phyloP scores from a whole-genome alignment of 2,113 vertebrate genomes.

The Hydrochoerus hydrochaeris region DNA sequence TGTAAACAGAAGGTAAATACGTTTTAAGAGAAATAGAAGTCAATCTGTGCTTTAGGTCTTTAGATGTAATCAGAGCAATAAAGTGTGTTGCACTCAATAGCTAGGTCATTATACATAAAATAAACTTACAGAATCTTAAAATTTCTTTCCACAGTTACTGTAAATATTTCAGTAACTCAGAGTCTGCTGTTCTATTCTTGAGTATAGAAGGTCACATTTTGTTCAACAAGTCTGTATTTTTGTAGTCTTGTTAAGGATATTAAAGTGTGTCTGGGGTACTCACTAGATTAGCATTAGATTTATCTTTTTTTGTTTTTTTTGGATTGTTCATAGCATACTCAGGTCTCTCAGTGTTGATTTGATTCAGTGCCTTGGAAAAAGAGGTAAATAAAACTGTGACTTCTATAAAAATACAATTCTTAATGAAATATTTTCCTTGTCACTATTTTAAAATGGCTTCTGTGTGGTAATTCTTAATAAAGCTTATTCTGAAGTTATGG shows the following conservation, averaged over 20 bases:
- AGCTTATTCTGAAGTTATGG: not conserved
- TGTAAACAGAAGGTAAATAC: not conserved
- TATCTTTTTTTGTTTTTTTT: not conserved
- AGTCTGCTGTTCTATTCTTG: not conserved
- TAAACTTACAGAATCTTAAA: not conserved
- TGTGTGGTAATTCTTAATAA: not conserved
- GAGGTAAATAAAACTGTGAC: not conserved
- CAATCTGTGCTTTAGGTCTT: not conserved
- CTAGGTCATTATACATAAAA: not conserved
- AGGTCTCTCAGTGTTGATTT: not conserved
- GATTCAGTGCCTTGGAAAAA: not conserved
- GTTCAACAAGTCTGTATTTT: not conserved
- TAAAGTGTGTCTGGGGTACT: not conserved
- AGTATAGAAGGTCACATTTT: not conserved
- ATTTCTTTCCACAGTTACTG: not conserved
- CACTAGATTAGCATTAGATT: not conserved
- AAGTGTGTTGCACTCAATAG: not conserved
- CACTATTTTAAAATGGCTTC: not conserved
- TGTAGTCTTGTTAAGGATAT: not conserved
- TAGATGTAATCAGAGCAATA: not conserved
- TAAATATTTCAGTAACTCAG: not conserved
- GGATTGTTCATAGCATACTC: not conserved
- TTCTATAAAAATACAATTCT: not conserved
- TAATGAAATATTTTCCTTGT: not conserved
- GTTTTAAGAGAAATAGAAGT: not conserved